These are phyloP conservation scores for Lordiphosa andalusiaca DNA, from an alignment of 2,888 invertebrate species.

Conservation along the genomic window DNA sequence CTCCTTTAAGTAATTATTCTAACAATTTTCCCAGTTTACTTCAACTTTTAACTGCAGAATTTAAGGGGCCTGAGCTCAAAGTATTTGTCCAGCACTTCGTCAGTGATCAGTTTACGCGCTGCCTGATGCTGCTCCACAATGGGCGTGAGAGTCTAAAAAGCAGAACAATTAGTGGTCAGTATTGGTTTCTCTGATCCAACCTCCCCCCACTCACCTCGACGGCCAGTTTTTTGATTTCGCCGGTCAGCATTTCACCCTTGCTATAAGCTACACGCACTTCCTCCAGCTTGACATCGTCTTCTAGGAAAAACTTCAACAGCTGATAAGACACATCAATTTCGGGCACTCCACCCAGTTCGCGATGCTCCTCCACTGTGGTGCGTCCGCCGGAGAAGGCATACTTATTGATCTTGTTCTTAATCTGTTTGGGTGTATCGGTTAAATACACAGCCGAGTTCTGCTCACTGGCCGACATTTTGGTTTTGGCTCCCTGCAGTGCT, in stretches of 20 bases:
- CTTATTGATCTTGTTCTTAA: conserved; percentile 97
- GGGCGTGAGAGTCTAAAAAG: conserved; percentile 84
- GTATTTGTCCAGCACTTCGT: conserved; percentile 90
- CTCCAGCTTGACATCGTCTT: conserved; percentile 93
- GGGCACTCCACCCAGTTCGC: conserved; percentile 94
- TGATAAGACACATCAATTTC: conserved; percentile 97
- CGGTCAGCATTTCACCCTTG: conserved; percentile 92
- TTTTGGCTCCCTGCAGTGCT: conserved; percentile 96
- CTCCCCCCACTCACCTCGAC: conserved; percentile 82
- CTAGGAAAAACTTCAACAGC: conserved; percentile 95
- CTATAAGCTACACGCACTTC: conserved; percentile 82
- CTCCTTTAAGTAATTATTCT: neutral
- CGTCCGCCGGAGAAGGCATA: conserved; percentile 99
- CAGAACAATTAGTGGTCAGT: neutral
- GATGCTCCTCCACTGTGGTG: conserved; percentile 95
- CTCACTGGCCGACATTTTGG: conserved; percentile 99
- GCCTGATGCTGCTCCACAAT: conserved; percentile 92
- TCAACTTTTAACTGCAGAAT: conserved; percentile 77
- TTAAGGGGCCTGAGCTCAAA: conserved; percentile 91
- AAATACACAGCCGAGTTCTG: conserved; percentile 95
- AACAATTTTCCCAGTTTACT: neutral
- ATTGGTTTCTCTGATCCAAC: neutral
- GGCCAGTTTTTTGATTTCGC: conserved; percentile 95
- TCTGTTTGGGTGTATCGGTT: conserved; percentile 96
- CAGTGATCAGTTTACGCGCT: conserved; percentile 88